Conservation (phyloP, 2,888 invertebrate species). For the Gnatocerus cornutus region DNA sequence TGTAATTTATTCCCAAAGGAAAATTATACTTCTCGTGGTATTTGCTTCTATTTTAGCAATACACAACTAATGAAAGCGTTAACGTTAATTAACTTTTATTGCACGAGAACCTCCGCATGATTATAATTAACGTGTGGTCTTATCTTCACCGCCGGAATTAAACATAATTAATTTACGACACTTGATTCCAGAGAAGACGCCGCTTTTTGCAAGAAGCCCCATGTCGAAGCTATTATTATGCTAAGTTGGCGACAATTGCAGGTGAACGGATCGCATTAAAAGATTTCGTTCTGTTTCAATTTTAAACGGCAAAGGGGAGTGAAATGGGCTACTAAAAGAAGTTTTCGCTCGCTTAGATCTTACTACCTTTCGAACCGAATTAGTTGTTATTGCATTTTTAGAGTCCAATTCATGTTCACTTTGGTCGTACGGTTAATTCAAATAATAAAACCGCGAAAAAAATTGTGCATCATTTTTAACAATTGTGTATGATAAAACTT, state of each 20-base stretch:
- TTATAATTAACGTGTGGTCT: slow-evolving; percentile 26
- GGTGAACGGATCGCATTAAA: slow-evolving; percentile 1
- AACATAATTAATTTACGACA: slow-evolving; percentile 31
- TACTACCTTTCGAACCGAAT: no score
- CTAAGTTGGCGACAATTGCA: slow-evolving; percentile 2
- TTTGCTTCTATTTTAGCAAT: no score
- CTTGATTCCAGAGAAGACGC: not conserved
- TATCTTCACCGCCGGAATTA: slow-evolving; percentile 25
- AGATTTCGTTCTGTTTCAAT: slow-evolving; percentile 21
- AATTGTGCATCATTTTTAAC: no score
- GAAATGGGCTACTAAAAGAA: slow-evolving; percentile 18
- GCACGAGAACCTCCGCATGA: slow-evolving; percentile 18
- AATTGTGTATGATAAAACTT: no score
- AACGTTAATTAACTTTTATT: slow-evolving; percentile 33
- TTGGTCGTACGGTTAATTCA: no score
- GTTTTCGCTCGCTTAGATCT: slow-evolving; percentile 26
- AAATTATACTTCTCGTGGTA: no score
- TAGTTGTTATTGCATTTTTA: no score
- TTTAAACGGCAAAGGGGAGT: not conserved
- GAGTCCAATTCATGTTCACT: no score
- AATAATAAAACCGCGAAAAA: no score
- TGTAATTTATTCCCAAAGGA: no score
- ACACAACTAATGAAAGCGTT: slow-evolving; percentile 10
- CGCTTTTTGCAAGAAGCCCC: not conserved
- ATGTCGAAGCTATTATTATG: not conserved